Evolutionary conservation across 2,797 vertebrate genomes (phyloP).

Genomic region (Lepus oiostolus): DNA sequence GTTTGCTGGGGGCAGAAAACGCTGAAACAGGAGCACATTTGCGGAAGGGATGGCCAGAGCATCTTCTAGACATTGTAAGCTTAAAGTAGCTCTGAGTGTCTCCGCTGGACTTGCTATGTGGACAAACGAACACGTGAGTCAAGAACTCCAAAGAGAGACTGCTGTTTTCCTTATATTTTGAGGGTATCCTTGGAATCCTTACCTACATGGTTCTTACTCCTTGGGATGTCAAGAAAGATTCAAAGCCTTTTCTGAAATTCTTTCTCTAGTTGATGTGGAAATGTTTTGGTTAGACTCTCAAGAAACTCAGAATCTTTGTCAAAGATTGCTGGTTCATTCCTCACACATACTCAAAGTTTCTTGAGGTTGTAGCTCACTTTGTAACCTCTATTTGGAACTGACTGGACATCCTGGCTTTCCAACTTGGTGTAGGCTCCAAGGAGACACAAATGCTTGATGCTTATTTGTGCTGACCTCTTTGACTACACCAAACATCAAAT

Average conservation of each 20-base stretch:
- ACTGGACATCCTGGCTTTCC: constrained; percentile 56
- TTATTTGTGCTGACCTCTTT: constrained; percentile 42
- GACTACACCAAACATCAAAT: constrained; percentile 33
- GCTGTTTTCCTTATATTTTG: neutral
- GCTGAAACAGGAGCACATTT: neutral
- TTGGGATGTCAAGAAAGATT: neutral
- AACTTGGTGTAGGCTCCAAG: constrained; percentile 14
- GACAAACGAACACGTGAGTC: neutral
- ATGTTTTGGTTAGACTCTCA: constrained; percentile 16
- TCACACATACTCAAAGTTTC: constrained; percentile 58
- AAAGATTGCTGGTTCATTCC: constrained; percentile 40
- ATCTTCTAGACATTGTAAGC: neutral
- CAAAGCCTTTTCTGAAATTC: neutral
- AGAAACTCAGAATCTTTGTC: constrained; percentile 42
- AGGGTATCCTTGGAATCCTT: neutral
- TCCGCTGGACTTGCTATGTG: neutral
- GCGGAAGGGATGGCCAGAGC: neutral
- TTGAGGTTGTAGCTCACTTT: constrained; percentile 62
- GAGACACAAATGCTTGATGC: constrained; percentile 49
- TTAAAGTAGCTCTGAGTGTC: neutral
- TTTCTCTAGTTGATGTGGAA: constrained; percentile 1
- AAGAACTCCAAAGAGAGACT: neutral
- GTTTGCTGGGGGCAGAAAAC: neutral
- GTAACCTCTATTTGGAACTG: constrained; percentile 69
- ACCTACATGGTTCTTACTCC: neutral